These are phyloP conservation scores for Drosophila miranda DNA, from an alignment of 1,140 invertebrate genomes.

Conservation along the genomic window DNA sequence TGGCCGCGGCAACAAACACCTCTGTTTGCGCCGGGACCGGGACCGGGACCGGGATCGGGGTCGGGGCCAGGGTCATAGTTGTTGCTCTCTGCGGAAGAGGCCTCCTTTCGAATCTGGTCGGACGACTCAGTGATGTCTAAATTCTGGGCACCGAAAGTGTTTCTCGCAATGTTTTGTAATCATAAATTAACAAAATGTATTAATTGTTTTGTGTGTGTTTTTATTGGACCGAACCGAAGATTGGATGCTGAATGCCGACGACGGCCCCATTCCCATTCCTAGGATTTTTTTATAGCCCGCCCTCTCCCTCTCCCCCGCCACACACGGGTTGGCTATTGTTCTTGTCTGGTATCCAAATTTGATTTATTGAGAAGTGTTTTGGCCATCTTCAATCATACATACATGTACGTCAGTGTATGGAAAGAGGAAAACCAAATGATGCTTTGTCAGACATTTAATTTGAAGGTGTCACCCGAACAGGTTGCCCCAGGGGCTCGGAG, in stretches of 20 bases:
- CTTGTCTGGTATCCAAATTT: constrained; percentile 23
- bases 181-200: constrained; percentile 82
- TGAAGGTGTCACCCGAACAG: constrained; percentile 47
- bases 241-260: constrained; percentile 72
- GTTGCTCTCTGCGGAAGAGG: constrained; percentile 18
- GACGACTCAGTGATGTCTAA: constrained; percentile 67
- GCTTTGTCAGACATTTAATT: constrained; percentile 60
- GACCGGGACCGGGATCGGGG: neutral
- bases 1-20: constrained; percentile 76
- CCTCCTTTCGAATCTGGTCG: constrained; percentile 44
- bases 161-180: constrained; percentile 80
- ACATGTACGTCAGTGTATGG: neutral
- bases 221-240: constrained; percentile 60
- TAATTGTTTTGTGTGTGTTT: constrained; percentile 81
- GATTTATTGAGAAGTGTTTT: constrained; percentile 26
- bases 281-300: constrained; percentile 33
- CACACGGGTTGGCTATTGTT: constrained; percentile 36
- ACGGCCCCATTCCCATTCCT: constrained; percentile 11
- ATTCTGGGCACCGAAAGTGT: constrained; percentile 72
- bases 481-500: constrained; percentile 23
- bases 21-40: constrained; percentile 66
- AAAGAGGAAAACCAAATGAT: constrained; percentile 13
- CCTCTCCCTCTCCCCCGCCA: neutral
- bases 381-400: constrained; percentile 29
- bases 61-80: constrained; percentile 33